Evolutionary conservation across 2,888 invertebrate genomes (phyloP).

Genomic region (Temnothorax rugatulus): DNA sequence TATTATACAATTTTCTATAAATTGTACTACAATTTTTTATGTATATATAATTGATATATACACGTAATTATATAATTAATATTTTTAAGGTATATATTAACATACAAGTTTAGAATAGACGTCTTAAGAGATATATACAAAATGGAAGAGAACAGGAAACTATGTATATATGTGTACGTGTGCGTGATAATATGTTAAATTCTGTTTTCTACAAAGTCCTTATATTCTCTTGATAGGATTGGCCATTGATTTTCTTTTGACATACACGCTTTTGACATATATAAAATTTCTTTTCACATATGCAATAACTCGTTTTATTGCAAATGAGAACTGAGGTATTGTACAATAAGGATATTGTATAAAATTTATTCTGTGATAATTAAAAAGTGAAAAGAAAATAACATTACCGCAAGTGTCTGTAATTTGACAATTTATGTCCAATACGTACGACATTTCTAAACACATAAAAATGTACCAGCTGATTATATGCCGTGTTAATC

Average conservation of each 20-base stretch:
- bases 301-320: not conserved
- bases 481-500: not conserved
- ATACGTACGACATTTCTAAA: not conserved
- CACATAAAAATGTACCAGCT: not conserved
- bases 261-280: not conserved
- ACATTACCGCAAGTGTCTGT: not conserved
- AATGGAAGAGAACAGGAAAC: not conserved
- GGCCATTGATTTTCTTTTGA: not conserved
- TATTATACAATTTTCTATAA: constrained; percentile 17
- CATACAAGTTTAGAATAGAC: not conserved
- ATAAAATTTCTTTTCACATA: not conserved
- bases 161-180: not conserved
- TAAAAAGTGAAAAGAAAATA: constrained; percentile 39
- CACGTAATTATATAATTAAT: constrained; percentile 22
- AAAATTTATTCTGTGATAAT: constrained; percentile 65
- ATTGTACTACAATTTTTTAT: constrained; percentile 7
- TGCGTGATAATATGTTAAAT: constrained; percentile 3
- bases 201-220: not conserved
- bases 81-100: not conserved
- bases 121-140: not conserved
- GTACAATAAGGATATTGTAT: constrained; percentile 49
- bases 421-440: not conserved
- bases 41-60: constrained; percentile 5
- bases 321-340: constrained; percentile 11
- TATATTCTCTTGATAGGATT: not conserved